phyloP scores from a whole-genome alignment of 2,888 invertebrate genomes.

The Drosophila nr. perissopoda region DNA sequence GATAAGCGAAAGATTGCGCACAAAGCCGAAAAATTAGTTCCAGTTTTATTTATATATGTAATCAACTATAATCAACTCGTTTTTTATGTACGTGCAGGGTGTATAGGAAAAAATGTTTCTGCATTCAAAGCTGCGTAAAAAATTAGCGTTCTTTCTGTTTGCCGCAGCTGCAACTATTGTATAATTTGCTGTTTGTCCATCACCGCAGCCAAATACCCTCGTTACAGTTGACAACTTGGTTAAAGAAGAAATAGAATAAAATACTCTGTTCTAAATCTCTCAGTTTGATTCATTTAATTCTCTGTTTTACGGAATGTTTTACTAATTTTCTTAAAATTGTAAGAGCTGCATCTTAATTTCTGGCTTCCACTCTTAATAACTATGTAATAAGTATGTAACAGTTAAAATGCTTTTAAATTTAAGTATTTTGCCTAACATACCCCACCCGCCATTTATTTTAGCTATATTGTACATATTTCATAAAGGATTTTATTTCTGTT shows the following conservation, averaged over 20 bases:
- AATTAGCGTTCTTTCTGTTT: constrained; percentile 63
- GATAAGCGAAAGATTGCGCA: not conserved
- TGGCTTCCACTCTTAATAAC: not conserved
- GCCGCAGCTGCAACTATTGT: constrained; percentile 19
- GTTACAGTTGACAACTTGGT: not conserved
- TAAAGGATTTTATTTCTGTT: not conserved
- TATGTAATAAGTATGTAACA: not conserved
- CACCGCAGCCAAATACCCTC: constrained; percentile 11
- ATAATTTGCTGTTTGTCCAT: not conserved
- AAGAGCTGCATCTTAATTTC: not conserved
- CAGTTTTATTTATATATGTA: not conserved
- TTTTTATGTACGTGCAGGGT: not conserved
- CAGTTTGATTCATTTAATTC: not conserved
- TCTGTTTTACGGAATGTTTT: not conserved
- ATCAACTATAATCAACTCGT: not conserved
- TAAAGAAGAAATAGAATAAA: not conserved
- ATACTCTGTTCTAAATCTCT: not conserved
- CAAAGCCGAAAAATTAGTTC: not conserved
- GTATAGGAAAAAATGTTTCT: constrained; percentile 14
- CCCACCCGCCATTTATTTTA: too few relatives aligned
- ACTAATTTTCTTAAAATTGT: not conserved
- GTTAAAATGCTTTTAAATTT: not conserved
- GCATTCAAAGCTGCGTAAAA: constrained; percentile 70
- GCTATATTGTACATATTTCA: not conserved
- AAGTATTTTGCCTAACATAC: too few relatives aligned